A percentile compares a stretch with the other conserved stretches of the same genome.
Conservation (phyloP, 1,140 invertebrate species). For the Odontomachus brunneus region DNA sequence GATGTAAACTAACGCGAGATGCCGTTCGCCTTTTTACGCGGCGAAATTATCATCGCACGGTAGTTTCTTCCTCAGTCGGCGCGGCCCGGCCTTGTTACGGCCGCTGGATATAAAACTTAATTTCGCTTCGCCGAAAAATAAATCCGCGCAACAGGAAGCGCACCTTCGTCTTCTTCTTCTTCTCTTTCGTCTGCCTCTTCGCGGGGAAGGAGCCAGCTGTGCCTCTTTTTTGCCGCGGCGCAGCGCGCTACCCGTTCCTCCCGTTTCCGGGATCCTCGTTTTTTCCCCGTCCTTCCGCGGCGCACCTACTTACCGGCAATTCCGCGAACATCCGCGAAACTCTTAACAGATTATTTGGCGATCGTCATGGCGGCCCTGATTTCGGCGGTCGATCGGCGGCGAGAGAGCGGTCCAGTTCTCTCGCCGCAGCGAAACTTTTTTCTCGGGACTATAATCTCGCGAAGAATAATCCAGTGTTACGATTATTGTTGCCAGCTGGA, state of each 20-base stretch:
- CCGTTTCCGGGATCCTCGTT: conserved; percentile 51
- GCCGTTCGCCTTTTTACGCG: conserved; percentile 46
- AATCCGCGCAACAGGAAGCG: conserved; percentile 62
- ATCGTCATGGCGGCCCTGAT: neutral
- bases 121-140: conserved; percentile 77
- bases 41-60: conserved; percentile 68
- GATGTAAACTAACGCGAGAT: neutral
- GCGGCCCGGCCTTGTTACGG: conserved; percentile 68
- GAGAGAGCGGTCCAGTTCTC: conserved; percentile 11
- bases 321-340: conserved; percentile 55
- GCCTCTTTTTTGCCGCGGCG: conserved; percentile 34
- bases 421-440: neutral
- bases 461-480: conserved; percentile 16
- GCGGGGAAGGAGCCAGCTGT: conserved; percentile 48
- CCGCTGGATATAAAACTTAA: conserved; percentile 76
- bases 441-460: neutral
- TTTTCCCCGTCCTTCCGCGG: conserved; percentile 50
- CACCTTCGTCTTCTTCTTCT: neutral
- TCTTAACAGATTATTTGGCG: conserved; percentile 43
- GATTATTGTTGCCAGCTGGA: neutral
- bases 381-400: conserved; percentile 3
- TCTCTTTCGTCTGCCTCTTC: conserved; percentile 6
- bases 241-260: neutral
- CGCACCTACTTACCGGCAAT: conserved; percentile 55
- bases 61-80: conserved; percentile 62